Evolutionary conservation across 2,113 vertebrate genomes (phyloP).

Genomic region (Apaloderma vittatum): DNA sequence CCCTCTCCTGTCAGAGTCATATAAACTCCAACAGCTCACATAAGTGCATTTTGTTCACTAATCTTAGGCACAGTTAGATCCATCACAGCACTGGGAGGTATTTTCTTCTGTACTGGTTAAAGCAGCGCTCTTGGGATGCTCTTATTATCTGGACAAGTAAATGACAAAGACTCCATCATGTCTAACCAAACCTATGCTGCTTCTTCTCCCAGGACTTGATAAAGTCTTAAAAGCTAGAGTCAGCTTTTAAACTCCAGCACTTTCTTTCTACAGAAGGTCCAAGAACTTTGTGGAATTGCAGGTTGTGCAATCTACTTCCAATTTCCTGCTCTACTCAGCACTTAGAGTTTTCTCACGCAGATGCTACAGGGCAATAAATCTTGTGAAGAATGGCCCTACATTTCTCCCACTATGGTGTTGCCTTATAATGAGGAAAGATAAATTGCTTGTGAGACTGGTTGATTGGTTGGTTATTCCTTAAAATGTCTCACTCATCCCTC

Average conservation of each 20-base stretch:
- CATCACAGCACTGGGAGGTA: background rate
- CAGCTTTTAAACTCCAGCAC: background rate
- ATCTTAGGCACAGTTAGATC: background rate
- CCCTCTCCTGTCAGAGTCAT: constrained; percentile 20
- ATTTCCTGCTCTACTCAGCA: constrained; percentile 56
- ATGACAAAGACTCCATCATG: background rate
- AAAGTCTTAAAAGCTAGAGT: background rate
- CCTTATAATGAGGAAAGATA: constrained; percentile 57
- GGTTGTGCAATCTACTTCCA: constrained; percentile 29
- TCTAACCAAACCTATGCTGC: background rate
- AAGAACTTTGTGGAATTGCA: constrained; percentile 25
- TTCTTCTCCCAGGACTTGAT: background rate
- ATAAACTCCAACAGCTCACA: background rate
- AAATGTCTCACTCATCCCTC: constrained; percentile 45
- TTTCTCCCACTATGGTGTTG: constrained; percentile 28
- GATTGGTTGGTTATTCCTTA: constrained; percentile 42
- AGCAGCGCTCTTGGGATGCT: background rate
- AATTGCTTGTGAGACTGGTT: constrained; percentile 29
- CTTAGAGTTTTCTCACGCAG: constrained; percentile 29
- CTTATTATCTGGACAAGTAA: background rate
- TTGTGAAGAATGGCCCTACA: constrained; percentile 41
- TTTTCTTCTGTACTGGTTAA: background rate
- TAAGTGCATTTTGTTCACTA: background rate
- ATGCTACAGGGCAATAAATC: constrained; percentile 59
- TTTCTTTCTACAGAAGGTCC: background rate